Percentiles rank a stretch among this genome's conserved stretches.
These are phyloP conservation scores for Tympanoctomys barrerae DNA, from an alignment of 2,797 vertebrate species.

Conservation along the genomic window DNA sequence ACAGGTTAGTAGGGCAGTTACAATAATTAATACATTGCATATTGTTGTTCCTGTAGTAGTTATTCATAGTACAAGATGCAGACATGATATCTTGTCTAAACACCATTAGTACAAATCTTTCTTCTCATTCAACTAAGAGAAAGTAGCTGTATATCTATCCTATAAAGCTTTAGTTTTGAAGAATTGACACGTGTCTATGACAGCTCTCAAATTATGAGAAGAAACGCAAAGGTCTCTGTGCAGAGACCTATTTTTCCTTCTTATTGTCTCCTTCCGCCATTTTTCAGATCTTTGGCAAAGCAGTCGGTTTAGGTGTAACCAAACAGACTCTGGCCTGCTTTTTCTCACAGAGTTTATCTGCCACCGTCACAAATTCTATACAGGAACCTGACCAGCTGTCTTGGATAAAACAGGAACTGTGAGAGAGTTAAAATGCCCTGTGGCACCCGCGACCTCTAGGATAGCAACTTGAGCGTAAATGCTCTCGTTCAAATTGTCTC, in stretches of 20 bases:
- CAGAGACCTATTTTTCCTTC: not conserved
- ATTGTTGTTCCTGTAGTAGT: too few species aligned
- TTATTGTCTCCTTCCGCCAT: not conserved
- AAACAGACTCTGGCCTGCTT: not conserved
- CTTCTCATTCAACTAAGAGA: too few species aligned
- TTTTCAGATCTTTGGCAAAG: slow-evolving; percentile 50
- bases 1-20: too few species aligned
- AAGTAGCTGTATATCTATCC: not conserved
- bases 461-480: not conserved
- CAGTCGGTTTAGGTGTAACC: not conserved
- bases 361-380: not conserved
- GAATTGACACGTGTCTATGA: not conserved
- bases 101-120: too few species aligned
- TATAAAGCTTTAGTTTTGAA: not conserved
- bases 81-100: too few species aligned
- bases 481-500: not conserved
- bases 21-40: too few species aligned
- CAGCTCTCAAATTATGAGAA: not conserved
- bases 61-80: too few species aligned
- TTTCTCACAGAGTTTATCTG: not conserved
- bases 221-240: not conserved
- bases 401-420: not conserved
- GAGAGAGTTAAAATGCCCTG: not conserved
- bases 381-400: not conserved
- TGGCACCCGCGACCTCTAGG: not conserved